A percentile compares a stretch with the other conserved stretches of the same genome.
These are phyloP conservation scores for Leptatherina wallacei DNA, from an alignment of 2,797 vertebrate genomes.

Conservation along the genomic window DNA sequence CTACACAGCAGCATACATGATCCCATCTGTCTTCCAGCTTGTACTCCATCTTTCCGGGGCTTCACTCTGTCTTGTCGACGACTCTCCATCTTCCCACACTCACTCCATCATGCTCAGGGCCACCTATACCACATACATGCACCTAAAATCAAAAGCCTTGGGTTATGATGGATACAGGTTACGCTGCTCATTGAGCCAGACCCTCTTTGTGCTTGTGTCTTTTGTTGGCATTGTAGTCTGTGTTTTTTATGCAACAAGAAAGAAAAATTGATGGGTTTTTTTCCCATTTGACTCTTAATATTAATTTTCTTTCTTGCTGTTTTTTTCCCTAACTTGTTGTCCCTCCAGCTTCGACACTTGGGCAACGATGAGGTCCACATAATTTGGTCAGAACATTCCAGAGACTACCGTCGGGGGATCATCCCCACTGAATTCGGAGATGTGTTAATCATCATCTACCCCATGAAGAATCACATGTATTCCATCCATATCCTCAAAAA, in stretches of 20 bases:
- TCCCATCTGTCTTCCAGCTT: constrained; percentile 67
- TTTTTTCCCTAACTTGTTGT: neutral
- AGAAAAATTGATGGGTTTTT: constrained; percentile 15
- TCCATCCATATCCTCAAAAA: constrained; percentile 98
- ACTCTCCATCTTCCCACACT: constrained; percentile 66
- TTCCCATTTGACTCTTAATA: constrained; percentile 11
- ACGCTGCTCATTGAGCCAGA: constrained; percentile 24
- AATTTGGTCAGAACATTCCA: constrained; percentile 96
- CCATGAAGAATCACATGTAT: constrained; percentile 98
- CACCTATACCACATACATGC: constrained; percentile 38
- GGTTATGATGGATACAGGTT: constrained; percentile 67
- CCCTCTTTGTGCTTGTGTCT: constrained; percentile 7
- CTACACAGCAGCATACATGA: constrained; percentile 30
- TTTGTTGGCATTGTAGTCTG: constrained; percentile 17
- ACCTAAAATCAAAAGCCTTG: constrained; percentile 57
- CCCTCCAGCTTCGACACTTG: constrained; percentile 91
- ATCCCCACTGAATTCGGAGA: constrained; percentile 98
- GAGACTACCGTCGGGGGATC: constrained; percentile 96
- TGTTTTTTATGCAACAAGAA: constrained; percentile 20
- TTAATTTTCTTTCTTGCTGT: constrained; percentile 5
- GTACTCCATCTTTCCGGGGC: constrained; percentile 68
- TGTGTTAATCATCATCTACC: constrained; percentile 96
- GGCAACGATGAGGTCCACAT: constrained; percentile 99
- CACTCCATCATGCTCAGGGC: constrained; percentile 77
- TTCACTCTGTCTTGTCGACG: constrained; percentile 69